phyloP scores from a whole-genome alignment of 2,888 invertebrate genomes.

The Germaria angustata region DNA sequence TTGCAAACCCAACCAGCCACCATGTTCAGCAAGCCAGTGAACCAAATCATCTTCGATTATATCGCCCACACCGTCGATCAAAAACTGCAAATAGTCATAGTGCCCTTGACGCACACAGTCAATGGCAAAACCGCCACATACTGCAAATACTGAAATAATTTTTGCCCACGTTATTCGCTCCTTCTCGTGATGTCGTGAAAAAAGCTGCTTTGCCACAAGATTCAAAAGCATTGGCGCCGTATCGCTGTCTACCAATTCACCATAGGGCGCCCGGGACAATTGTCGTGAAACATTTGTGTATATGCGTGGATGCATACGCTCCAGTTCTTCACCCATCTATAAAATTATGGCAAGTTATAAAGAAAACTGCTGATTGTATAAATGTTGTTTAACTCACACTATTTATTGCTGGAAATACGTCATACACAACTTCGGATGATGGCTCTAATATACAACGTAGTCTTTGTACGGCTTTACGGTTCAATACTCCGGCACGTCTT shows the following conservation, averaged over 20 bases:
- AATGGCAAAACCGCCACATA: slow-evolving; percentile 90
- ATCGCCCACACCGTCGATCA: slow-evolving; percentile 89
- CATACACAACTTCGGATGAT: slow-evolving; percentile 81
- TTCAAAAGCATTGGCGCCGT: slow-evolving; percentile 82
- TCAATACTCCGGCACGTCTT: slow-evolving; percentile 87
- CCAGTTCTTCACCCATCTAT: slow-evolving; percentile 85
- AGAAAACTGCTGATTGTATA: background rate
- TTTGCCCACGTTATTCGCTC: slow-evolving; percentile 87
- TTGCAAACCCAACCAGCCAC: slow-evolving; percentile 85
- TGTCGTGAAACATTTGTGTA: slow-evolving; percentile 88
- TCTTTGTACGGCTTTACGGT: slow-evolving; percentile 86
- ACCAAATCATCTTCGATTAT: slow-evolving; percentile 85
- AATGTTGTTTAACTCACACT: slow-evolving; percentile 78
- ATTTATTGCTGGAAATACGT: slow-evolving; percentile 84
- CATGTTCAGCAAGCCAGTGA: slow-evolving; percentile 89
- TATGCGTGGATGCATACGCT: slow-evolving; percentile 88
- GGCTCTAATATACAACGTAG: slow-evolving; percentile 83
- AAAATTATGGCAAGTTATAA: background rate
- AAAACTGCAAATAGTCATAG: slow-evolving; percentile 88
- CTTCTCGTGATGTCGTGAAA: slow-evolving; percentile 81
- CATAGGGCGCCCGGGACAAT: slow-evolving; percentile 83
- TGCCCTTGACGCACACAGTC: slow-evolving; percentile 88
- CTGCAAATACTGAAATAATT: slow-evolving; percentile 88
- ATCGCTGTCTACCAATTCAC: slow-evolving; percentile 81
- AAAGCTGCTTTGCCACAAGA: slow-evolving; percentile 86